phyloP scores from a whole-genome alignment of 2,888 invertebrate species.

The Lithophane leautieri region DNA sequence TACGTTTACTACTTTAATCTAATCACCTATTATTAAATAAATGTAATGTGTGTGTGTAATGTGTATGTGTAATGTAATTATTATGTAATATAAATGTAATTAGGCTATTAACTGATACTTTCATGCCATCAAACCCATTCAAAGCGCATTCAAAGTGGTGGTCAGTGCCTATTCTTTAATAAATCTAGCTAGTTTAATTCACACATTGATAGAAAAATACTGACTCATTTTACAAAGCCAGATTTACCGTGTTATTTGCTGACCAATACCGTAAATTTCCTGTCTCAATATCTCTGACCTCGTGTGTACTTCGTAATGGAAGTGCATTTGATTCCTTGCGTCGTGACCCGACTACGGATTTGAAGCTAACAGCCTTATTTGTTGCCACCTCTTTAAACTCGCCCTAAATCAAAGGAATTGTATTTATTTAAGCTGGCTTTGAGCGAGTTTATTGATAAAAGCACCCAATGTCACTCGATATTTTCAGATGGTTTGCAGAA shows the following conservation, averaged over 20 bases:
- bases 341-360: conserved; percentile 88
- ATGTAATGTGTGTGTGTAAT: too few relatives aligned
- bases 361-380: conserved; percentile 86
- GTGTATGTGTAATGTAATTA: not conserved
- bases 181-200: not conserved
- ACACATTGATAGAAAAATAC: not conserved
- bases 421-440: conserved; percentile 58
- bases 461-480: not conserved
- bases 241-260: conserved; percentile 6
- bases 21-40: too few relatives aligned
- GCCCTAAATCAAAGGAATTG: conserved; percentile 69
- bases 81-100: too few relatives aligned
- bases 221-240: not conserved
- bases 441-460: conserved; percentile 42
- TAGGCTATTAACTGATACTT: not conserved
- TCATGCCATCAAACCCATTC: not conserved
- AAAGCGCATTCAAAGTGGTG: too few relatives aligned
- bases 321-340: conserved; percentile 87
- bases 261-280: conserved; percentile 19
- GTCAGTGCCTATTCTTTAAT: not conserved
- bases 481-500: not conserved
- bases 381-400: conserved; percentile 78
- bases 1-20: not conserved
- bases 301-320: conserved; percentile 70
- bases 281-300: conserved; percentile 28